Evolutionary conservation across 2,888 invertebrate genomes (phyloP), one percentile per base, ranked within the genome.

Genomic region (Cataglyphis cursor): DNA sequence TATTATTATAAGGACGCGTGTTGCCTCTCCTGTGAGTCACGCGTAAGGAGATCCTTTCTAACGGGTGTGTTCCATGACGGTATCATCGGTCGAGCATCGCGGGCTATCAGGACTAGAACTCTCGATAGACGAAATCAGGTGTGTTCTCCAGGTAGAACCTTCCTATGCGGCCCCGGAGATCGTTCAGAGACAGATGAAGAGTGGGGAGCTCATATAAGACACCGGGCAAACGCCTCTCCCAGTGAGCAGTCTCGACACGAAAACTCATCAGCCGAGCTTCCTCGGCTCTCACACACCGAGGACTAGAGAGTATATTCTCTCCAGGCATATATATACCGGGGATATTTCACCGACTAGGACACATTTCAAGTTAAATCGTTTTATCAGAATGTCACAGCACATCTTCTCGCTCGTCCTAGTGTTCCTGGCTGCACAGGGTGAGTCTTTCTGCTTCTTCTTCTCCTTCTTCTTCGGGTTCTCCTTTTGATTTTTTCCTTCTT

Each of bases 151-250:
- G 87, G 84, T 84, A 89, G 92, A 80, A 91, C 93, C 93, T 94
- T 93, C 93, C 92, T 93, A 91, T 92, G 90, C 91, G 86, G 87
- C 87, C 65, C 28, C 85, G 90, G 90, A 91, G 91, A 91, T 92
- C 88, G 91, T 89, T 85, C 85, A 85, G 85, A 35, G 35, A 35
- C 6, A 31, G 41, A 70, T 65, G 70, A 86, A 93, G 94, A 94
- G 94, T 94, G 94, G 94, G 94, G 94, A 93, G 93, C 91, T 94
- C 94, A 94, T 94, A 94, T 94, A 94, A 94, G 94, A 94, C 93
- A 93, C 92, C 92, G 93, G 89, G 91, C 93, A 94, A 94, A 93
- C 93, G 93, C 93, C 94, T 94, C 94, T 94, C 93, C 93, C 94
- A 94, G 94, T 94, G 94, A 94, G 92, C 94, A 94, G 94, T 94